phyloP scores from a whole-genome alignment of 2,113 vertebrate species.

The Notarius lentiginosus region DNA sequence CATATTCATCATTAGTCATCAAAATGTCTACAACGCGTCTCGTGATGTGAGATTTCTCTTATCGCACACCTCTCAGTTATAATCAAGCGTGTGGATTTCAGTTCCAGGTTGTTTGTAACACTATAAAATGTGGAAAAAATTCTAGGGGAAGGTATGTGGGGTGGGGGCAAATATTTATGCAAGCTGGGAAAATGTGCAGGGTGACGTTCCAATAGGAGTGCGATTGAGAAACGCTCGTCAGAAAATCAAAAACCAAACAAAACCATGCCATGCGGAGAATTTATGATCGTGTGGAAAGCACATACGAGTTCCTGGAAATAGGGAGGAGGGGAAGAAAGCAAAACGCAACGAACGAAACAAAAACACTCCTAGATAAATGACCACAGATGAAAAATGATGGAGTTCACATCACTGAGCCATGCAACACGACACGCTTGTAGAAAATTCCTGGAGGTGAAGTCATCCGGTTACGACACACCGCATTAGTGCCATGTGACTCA shows the following conservation, averaged over 20 bases:
- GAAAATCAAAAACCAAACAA: neutral
- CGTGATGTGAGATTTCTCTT: neutral
- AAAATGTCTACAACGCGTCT: neutral
- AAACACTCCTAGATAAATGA: neutral
- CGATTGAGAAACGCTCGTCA: neutral
- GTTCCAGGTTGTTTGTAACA: neutral
- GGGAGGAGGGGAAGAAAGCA: too few relatives aligned
- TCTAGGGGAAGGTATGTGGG: too few relatives aligned
- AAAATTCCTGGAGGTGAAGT: neutral
- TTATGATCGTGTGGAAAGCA: neutral
- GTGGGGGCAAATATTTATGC: neutral
- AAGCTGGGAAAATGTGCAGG: neutral
- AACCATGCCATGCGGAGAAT: neutral
- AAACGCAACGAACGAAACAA: neutral
- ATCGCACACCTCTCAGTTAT: neutral
- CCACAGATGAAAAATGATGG: conserved; percentile 20
- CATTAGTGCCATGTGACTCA: neutral
- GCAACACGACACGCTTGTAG: neutral
- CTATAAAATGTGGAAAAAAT: too few relatives aligned
- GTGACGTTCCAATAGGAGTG: neutral
- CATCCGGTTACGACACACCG: neutral
- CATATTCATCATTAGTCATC: neutral
- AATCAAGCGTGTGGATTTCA: neutral
- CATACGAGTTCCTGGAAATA: neutral
- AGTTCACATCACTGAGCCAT: neutral